Conservation (phyloP, 23 tunicate genomes). For the Trididemnum nubilum region DNA sequence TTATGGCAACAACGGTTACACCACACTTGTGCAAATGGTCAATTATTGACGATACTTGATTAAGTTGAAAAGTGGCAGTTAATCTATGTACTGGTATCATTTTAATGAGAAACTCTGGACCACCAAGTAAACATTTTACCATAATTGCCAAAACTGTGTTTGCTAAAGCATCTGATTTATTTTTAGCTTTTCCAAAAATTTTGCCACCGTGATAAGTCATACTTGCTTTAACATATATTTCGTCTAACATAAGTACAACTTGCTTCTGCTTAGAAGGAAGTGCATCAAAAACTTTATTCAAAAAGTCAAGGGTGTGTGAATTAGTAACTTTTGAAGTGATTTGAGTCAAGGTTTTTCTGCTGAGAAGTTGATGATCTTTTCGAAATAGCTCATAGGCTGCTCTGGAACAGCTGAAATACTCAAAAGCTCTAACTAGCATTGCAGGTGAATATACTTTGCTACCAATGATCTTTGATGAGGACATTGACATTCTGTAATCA, state of each 20-base stretch:
- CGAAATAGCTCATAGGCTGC: not conserved
- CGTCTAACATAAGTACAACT: not conserved
- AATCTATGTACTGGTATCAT: constrained; percentile 3
- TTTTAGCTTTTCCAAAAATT: constrained; percentile 10
- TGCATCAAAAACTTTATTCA: not conserved
- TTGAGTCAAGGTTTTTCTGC: not conserved
- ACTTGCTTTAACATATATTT: constrained; percentile 3
- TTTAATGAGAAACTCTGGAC: not conserved
- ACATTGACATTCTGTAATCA: not conserved
- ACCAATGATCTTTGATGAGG: not conserved
- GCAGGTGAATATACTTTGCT: constrained; percentile 2
- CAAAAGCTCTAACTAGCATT: not conserved
- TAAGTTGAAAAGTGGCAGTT: not conserved
- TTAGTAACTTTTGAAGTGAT: constrained; percentile 16
- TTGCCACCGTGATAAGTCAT: constrained; percentile 16
- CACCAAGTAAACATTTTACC: not conserved
- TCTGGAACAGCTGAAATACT: constrained; percentile 8
- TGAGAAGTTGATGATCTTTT: constrained; percentile 21
- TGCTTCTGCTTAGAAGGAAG: not conserved
- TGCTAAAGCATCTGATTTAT: not conserved
- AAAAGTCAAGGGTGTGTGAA: not conserved
- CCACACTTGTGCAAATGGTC: not conserved
- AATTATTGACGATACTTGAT: not conserved
- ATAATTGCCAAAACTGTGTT: constrained; percentile 6
- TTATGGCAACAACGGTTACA: not conserved